Percentiles rank a stretch among this genome's conserved stretches.
Conservation (phyloP, 2,888 invertebrate species). For the Synanthedon formicaeformis region DNA sequence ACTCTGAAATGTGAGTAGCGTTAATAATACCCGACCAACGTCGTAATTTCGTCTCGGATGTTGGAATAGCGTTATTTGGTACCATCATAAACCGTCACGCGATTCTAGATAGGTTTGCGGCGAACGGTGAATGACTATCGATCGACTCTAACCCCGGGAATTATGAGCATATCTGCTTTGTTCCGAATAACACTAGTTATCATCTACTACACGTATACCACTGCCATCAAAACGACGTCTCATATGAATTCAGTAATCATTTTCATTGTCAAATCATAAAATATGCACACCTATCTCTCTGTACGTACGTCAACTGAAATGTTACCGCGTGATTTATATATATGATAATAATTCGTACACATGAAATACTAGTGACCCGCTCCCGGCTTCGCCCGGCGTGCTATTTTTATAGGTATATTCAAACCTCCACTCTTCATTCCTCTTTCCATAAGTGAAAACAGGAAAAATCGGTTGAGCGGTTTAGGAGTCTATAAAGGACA, state of each 20-base stretch:
- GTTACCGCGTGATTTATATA: too few species aligned
- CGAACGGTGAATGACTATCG: constrained; percentile 16
- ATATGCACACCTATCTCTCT: neutral
- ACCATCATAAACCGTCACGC: constrained; percentile 27
- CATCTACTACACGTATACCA: constrained; percentile 8
- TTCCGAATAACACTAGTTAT: constrained; percentile 30
- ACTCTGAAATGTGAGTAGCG: constrained; percentile 11
- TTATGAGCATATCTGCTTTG: constrained; percentile 25
- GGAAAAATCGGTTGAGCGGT: too few species aligned
- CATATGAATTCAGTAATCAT: neutral
- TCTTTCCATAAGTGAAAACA: too few species aligned
- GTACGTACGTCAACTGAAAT: too few species aligned
- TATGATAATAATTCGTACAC: too few species aligned
- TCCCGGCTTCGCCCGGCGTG: too few species aligned
- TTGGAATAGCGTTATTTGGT: constrained; percentile 23
- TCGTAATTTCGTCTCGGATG: constrained; percentile 15
- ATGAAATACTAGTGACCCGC: too few species aligned
- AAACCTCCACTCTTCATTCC: too few species aligned
- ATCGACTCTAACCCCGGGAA: constrained; percentile 18
- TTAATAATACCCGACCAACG: constrained; percentile 7
- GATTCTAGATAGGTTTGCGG: constrained; percentile 29
- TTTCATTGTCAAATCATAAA: neutral
- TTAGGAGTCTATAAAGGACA: too few species aligned
- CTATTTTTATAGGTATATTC: too few species aligned
- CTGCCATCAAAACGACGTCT: neutral